Percentiles rank a stretch among this genome's conserved stretches.
Conservation (phyloP, 2,113 vertebrate genomes). For the Notothenia rossii region DNA sequence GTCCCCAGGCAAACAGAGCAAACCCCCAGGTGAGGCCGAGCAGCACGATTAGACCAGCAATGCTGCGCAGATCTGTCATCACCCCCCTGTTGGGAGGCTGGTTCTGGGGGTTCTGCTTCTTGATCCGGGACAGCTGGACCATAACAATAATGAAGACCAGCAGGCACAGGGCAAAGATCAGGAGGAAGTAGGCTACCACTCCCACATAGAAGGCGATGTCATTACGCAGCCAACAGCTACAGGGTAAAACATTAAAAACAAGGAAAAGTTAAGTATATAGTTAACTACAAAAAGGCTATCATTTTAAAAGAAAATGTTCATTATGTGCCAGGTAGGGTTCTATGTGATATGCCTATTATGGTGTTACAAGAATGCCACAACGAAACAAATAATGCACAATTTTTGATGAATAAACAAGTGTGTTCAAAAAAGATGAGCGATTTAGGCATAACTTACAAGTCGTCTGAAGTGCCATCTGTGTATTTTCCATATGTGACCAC, state of each 20-base stretch:
- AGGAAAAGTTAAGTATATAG: not conserved
- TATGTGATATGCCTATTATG: not conserved
- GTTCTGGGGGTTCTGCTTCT: conserved; percentile 94
- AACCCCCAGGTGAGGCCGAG: conserved; percentile 98
- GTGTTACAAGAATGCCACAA: not conserved
- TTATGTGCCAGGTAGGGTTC: no score
- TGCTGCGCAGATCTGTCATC: conserved; percentile 89
- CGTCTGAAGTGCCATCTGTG: conserved; percentile 83
- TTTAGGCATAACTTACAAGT: conserved; percentile 88
- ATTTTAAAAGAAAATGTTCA: no score
- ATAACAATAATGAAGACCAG: conserved; percentile 95
- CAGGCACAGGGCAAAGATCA: conserved; percentile 90
- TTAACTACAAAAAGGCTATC: not conserved
- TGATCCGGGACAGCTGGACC: conserved; percentile 93
- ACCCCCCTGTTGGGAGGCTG: conserved; percentile 86
- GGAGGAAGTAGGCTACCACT: conserved; percentile 93
- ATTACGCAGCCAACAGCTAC: conserved; percentile 94
- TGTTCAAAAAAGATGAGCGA: not conserved
- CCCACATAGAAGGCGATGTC: conserved; percentile 90
- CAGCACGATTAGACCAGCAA: conserved; percentile 90
- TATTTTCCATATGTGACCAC: conserved; percentile 86
- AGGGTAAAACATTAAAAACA: conserved; percentile 14
- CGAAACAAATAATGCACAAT: no score
- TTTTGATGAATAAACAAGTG: not conserved
- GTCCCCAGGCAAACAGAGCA: conserved; percentile 94